Evolutionary conservation across 2,888 invertebrate genomes (phyloP), one percentile per base, ranked within the genome.

Genomic region (Scaptomyza caliginosa): DNA sequence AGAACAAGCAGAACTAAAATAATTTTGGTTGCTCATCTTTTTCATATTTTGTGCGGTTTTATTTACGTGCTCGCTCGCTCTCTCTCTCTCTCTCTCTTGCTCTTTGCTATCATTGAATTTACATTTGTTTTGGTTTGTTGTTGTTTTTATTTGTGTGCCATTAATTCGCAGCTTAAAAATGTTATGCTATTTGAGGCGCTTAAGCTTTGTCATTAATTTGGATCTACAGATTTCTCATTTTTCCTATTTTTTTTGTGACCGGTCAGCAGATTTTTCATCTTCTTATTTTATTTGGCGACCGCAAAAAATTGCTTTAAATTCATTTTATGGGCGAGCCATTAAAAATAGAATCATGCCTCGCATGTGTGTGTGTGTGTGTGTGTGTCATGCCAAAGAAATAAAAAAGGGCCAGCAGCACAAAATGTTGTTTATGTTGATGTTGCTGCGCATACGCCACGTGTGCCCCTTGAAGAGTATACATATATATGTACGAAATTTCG

Each of bases 231-330:
- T 34, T 34, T 34, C 7, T 13, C 1, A 10, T 26, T 13, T 13
- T 32, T 6, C 8, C 2, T 1, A 26, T 26, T 8, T 32, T 32
- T 32, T 28, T 28, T 8, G 8, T 26, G 74, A 58, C 10, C 42
- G 77, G 83, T 86, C 84, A 86, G 86, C 86, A 83, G 24, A 70
- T 39, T 57, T 30, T 54, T 77, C 64, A 10, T 30, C 5, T 30
- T 3, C n/a, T 30, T 30, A 30, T n/a, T 30, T 32, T 59, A n/a
- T n/a, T 45, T 54, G 60, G 40, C 36, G 51, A 58, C 72, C 57
- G 42, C 83, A 67, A 82, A 71, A 82, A 82, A 84, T 79, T 40
- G 77, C 83, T 86, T 81, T 80, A 86, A 80, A 84, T 86, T 71
- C 62, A 63, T 86, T 80, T 86, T 86, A 80, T 86, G 86, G 49